Base-by-base conservation (phyloP, 2,113 vertebrate species). In the Hippocampus guttulatus region DNA sequence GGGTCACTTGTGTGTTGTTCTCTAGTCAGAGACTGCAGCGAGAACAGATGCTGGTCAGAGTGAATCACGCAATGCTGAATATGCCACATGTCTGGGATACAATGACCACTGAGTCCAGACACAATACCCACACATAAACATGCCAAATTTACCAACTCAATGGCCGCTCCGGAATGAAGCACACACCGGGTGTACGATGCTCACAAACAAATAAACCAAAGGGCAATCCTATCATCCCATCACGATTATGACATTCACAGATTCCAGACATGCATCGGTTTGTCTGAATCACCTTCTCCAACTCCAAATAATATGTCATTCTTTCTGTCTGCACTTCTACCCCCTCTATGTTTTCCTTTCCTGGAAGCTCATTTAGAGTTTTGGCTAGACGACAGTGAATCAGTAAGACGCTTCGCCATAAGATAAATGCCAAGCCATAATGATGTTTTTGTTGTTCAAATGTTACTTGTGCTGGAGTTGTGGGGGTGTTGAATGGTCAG, bases 61-160 rank as follows among this genome's bases (percentile, higher is more conserved):
- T 90, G 89, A 91, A 83, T 91, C 89, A 90, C 80, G 71, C 72
- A 21, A 79, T 65, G 66, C 61, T 84, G 78, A 76, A 87, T 84
- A 61, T 74, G 88, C 88, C 84, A 83, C 88, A 86, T 85, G 87
- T 90, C 89, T 89, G 86, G 88, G 87, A 88, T 79, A 88, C 82
- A 80, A 81, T 87, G 85, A 89, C 81, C 79, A 75, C 84, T 81
- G 80, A 73, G 80, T 61, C 68, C 80, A 84, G 84, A 88, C 88
- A 88, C 84, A 88, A 89, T 88, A 85, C 77, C 86, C 85, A 81
- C 85, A 84, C 81, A 87, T 85, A 90, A 88, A 90, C 85, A 88
- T 1, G 5, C 18, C 75, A 80, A 78, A 82, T 69, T 62, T 30
- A 79, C 81, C 84, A 79, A 85, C 82, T 87, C 84, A 87, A 78